Base-by-base conservation (phyloP, 2,797 vertebrate species). In the Tamandua tetradactyla region DNA sequence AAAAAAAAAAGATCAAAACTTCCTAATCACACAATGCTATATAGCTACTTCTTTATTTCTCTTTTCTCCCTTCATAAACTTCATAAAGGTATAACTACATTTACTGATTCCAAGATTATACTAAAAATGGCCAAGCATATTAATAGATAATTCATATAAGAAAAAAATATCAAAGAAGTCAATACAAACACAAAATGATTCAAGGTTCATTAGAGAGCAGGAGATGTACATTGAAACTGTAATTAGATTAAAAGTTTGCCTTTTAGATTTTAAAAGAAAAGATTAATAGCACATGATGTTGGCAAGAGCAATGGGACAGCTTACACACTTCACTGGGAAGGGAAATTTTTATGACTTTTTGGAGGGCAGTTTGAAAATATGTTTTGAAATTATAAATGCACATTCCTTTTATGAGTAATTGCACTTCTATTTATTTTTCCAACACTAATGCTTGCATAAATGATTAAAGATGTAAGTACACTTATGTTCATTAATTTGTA, bases 251-350 rank as follows among this genome's bases (percentile, higher is more conserved):
- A 4, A 66, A 14, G 13, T 66, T 68, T 87, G 23, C 9, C 59
- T 74, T 93, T 88, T 40, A 76, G 69, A 76, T 82, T 81, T 44
- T 74, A 93, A 66, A 74, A 66, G 47, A 75, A 83, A 88, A 49
- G 35, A 22, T 62, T 20, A 49, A 20, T 37, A 64, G 32, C 32
- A 35, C 12, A 44, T 72, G 52, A 72, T 7, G 14, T n/a, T 74
- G 9, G 3, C n/a, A 22, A 37, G 23, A 9, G 6, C 71, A 37
- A 2, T 49, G 5, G 40, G 10, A 17, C 2, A 49, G 15, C 5
- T 35, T 42, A 44, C 6, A 59, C 13, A 59, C 20, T 37, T 74
- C 30, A 61, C 15, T 49, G 10, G 52, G 15, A 49, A 52, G 42
- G n/a, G 4, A 92, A 62, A 87, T 22, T 87, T 61, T 52, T 32